Conservation (phyloP, 2,797 vertebrate species). For the Mormyrops attenuatus region DNA sequence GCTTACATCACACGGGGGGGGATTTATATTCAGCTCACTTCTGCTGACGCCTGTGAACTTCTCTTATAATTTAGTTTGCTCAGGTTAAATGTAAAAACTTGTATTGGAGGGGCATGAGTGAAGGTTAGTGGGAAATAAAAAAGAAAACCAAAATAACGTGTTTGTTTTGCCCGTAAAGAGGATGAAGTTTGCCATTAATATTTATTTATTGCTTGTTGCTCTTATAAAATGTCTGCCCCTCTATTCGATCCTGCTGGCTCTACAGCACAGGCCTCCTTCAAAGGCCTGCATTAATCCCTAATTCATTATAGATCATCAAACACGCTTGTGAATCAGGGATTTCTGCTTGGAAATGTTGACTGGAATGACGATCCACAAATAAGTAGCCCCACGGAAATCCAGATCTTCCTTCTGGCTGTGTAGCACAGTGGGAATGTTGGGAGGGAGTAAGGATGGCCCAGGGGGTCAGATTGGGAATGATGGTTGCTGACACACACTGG, state of each 20-base stretch:
- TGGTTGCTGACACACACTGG: neutral
- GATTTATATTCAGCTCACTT: neutral
- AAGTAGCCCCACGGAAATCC: neutral
- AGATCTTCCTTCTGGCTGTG: neutral
- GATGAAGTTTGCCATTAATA: neutral
- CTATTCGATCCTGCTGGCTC: neutral
- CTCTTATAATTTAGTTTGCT: slow-evolving; percentile 9
- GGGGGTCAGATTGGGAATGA: neutral
- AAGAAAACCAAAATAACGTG: neutral
- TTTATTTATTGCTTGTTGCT: neutral
- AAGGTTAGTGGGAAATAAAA: neutral
- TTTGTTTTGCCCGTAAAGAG: neutral
- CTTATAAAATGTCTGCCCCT: neutral
- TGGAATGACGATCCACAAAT: neutral
- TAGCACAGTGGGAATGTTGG: neutral
- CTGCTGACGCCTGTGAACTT: neutral
- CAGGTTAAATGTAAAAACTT: neutral
- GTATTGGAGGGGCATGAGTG: neutral
- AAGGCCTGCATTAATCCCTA: neutral
- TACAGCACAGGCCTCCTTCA: neutral
- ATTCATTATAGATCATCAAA: neutral
- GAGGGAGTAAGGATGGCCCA: neutral
- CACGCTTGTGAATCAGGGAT: neutral
- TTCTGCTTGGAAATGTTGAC: neutral
- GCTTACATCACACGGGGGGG: neutral